These are phyloP conservation scores for Ormyrus pomaceus DNA, from an alignment of 2,888 invertebrate species.

Conservation along the genomic window DNA sequence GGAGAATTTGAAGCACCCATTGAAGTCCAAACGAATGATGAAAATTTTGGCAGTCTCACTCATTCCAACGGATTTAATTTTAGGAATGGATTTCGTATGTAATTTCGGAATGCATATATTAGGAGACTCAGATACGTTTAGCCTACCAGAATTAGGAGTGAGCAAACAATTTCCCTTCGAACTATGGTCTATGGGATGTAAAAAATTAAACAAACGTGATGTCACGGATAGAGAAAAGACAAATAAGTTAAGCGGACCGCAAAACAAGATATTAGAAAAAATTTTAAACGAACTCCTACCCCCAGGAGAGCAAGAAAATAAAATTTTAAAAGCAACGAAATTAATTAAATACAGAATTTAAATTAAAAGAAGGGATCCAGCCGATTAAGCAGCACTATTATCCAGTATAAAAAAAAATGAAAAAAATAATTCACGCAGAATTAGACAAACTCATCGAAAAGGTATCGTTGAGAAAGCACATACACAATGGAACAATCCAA, in stretches of 20 bases:
- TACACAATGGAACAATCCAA: slow-evolving; percentile 26
- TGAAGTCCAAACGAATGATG: not conserved
- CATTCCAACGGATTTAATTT: not conserved
- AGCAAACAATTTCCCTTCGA: not conserved
- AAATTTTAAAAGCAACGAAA: not conserved
- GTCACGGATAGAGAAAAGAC: not conserved
- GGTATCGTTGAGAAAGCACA: slow-evolving; percentile 29
- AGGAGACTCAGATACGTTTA: not conserved
- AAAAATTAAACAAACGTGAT: not conserved
- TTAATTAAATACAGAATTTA: not conserved
- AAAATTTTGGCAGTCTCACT: not conserved
- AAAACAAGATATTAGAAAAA: not conserved
- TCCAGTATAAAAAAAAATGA: not conserved
- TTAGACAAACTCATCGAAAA: not conserved
- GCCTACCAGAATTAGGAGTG: not conserved
- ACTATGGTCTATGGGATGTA: not conserved
- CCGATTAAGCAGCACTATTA: not conserved
- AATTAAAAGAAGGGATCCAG: not conserved
- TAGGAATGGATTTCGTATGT: not conserved
- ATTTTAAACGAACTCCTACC: not conserved
- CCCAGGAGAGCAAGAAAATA: not conserved
- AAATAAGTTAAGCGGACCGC: not conserved
- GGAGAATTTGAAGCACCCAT: not conserved
- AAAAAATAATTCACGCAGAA: not conserved
- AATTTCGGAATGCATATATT: not conserved